Percentiles rank a stretch among this genome's conserved stretches.
phyloP scores from a whole-genome alignment of 2,797 vertebrate genomes.

The Tokudaia tokunoshimensis region DNA sequence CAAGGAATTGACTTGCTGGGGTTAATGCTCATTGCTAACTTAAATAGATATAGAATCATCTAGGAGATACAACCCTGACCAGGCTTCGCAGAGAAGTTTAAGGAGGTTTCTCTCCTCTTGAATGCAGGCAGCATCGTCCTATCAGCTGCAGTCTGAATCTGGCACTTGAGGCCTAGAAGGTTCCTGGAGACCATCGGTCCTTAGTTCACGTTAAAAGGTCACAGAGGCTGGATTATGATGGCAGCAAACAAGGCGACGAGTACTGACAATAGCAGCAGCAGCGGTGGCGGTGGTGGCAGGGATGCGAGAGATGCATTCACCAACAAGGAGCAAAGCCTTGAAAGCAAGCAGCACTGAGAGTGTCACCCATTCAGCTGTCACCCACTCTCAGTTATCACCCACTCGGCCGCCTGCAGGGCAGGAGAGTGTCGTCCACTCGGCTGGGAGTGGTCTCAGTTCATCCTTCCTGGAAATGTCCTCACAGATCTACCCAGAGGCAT shows the following conservation, averaged over 20 bases:
- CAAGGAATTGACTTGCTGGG: not conserved
- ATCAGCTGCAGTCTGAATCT: not conserved
- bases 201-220: not conserved
- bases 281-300: rapidly evolving
- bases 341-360: not conserved
- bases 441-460: not conserved
- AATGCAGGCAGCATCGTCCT: not conserved
- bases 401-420: not conserved
- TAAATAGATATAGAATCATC: not conserved
- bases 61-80: not conserved
- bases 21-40: not conserved
- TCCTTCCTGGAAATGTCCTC: not conserved
- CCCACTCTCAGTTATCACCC: not conserved
- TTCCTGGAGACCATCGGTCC: not conserved
- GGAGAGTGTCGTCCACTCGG: not conserved
- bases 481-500: not conserved
- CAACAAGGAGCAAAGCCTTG: not conserved
- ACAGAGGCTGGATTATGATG: not conserved
- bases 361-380: not conserved
- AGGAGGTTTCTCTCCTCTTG: not conserved
- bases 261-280: not conserved
- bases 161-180: not conserved
- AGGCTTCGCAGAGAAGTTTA: not conserved
- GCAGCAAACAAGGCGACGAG: not conserved
- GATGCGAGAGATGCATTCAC: not conserved